phyloP scores from a whole-genome alignment of 2,113 vertebrate species.

The Sporophila hypoxantha region DNA sequence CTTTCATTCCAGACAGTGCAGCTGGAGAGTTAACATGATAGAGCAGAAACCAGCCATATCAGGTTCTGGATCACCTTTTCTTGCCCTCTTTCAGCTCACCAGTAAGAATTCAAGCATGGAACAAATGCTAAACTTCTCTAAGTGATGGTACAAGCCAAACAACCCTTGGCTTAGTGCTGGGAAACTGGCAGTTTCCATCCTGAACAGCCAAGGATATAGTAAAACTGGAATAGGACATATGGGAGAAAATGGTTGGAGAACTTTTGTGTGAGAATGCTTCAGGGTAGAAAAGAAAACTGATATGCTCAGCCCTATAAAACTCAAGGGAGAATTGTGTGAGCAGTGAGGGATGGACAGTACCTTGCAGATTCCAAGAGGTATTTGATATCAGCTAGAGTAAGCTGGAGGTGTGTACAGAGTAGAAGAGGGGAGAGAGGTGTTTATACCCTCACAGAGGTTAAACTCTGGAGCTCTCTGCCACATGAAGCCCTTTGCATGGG shows the following conservation, averaged over 20 bases:
- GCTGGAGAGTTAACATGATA: conserved; percentile 23
- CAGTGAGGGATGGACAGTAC: background rate
- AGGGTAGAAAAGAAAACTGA: background rate
- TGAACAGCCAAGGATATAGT: background rate
- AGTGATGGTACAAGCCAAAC: conserved; percentile 1
- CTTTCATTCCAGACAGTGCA: background rate
- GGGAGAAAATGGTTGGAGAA: background rate
- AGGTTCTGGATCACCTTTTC: conserved; percentile 37
- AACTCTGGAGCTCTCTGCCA: background rate
- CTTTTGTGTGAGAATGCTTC: background rate
- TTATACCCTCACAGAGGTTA: background rate
- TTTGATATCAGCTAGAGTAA: background rate
- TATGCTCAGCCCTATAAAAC: background rate
- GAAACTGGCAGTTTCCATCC: background rate
- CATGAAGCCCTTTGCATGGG: background rate
- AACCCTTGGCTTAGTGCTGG: background rate
- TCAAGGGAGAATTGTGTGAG: background rate
- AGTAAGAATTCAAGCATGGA: conserved; percentile 8
- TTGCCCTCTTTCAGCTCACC: conserved; percentile 14
- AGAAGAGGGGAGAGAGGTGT: background rate
- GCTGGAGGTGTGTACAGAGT: background rate
- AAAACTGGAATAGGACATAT: background rate
- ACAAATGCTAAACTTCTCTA: background rate
- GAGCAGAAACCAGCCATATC: conserved; percentile 6
- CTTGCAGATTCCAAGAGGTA: background rate